These are phyloP conservation scores for Drosophila ochracea DNA, from an alignment of 2,888 invertebrate genomes.

Conservation along the genomic window DNA sequence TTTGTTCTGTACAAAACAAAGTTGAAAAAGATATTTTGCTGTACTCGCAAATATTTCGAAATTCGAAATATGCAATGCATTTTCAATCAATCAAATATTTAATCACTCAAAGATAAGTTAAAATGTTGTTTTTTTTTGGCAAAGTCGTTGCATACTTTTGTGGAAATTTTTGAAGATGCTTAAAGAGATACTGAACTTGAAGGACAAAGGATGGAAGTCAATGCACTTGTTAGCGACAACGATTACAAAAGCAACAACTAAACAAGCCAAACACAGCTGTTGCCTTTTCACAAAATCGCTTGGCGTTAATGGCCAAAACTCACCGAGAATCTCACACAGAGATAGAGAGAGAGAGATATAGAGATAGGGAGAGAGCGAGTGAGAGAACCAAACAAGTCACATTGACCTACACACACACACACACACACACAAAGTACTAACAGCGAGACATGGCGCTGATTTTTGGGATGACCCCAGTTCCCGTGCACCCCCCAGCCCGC, in stretches of 20 bases:
- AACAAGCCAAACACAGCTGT: conserved; percentile 44
- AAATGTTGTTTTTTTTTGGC: not conserved
- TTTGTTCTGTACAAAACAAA: not conserved
- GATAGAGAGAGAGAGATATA: not conserved
- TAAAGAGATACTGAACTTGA: conserved; percentile 1
- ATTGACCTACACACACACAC: conserved; percentile 48
- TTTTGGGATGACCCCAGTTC: conserved; percentile 39
- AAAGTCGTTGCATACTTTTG: conserved; percentile 56
- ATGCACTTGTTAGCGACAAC: conserved; percentile 40
- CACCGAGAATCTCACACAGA: conserved; percentile 17
- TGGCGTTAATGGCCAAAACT: conserved; percentile 60
- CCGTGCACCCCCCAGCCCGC: not conserved
- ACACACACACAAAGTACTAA: conserved; percentile 37
- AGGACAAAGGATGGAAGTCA: conserved; percentile 40
- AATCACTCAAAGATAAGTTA: conserved; percentile 3
- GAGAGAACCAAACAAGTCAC: conserved; percentile 34
- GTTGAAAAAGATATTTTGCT: not conserved
- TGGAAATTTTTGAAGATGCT: not conserved
- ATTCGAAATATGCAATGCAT: not conserved
- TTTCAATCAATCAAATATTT: not conserved
- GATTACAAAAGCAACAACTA: conserved; percentile 13
- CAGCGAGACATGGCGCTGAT: conserved; percentile 65
- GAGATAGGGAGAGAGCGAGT: not conserved
- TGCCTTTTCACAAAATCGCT: conserved; percentile 37
- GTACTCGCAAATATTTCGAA: not conserved